Conservation (phyloP, 2,113 vertebrate genomes). For the Phodopus roborovskii region DNA sequence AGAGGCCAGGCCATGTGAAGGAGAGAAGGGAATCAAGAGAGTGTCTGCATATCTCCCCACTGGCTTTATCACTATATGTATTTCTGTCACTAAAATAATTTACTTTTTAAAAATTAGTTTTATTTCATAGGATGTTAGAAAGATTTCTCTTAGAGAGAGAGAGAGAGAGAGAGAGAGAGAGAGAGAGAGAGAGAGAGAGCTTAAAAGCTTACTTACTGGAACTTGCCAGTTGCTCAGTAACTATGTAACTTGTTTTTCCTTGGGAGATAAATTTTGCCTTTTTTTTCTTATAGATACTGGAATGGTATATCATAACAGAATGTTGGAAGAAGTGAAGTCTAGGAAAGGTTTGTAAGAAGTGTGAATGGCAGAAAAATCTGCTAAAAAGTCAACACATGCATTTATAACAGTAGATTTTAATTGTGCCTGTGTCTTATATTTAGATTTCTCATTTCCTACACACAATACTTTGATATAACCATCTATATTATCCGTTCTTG, state of each 20-base stretch:
- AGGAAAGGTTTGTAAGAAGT: slow-evolving; percentile 29
- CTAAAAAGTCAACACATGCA: background rate
- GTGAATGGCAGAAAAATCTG: background rate
- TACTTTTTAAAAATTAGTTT: background rate
- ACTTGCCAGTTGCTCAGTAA: background rate
- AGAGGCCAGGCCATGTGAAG: background rate
- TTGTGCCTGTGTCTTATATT: background rate
- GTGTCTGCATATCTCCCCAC: background rate
- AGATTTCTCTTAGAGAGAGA: background rate
- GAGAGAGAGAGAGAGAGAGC: background rate
- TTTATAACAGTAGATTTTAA: background rate
- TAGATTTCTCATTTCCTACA: background rate
- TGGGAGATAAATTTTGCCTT: background rate
- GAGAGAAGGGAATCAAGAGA: background rate
- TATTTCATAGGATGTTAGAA: background rate
- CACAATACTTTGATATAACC: background rate
- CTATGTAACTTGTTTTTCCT: background rate
- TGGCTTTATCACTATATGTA: background rate
- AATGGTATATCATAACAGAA: background rate
- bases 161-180: no score
- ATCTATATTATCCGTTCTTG: background rate
- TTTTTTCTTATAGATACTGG: slow-evolving; percentile 9
- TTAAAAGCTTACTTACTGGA: background rate
- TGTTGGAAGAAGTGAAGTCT: slow-evolving; percentile 44
- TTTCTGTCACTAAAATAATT: background rate